Conservation (phyloP, 2,797 vertebrate genomes). For the Thunnus albacares region DNA sequence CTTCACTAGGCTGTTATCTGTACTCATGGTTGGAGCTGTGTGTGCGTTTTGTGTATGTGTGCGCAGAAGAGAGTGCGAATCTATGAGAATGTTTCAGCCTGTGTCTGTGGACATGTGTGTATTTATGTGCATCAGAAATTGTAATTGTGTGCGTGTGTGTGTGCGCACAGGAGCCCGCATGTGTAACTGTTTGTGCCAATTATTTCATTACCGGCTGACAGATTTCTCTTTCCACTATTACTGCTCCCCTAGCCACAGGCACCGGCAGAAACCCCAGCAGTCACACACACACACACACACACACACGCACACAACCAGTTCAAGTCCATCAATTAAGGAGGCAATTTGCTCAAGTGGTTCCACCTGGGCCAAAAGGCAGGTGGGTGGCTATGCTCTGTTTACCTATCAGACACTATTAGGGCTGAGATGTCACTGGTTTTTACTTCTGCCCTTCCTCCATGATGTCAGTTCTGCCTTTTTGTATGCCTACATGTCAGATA, state of each 20-base stretch:
- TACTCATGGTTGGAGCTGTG: constrained; percentile 43
- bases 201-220: constrained; percentile 82
- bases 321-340: constrained; percentile 88
- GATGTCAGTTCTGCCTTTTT: constrained; percentile 47
- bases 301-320: constrained; percentile 62
- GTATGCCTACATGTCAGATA: constrained; percentile 28
- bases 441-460: constrained; percentile 35
- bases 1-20: constrained; percentile 62
- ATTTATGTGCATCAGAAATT: neutral
- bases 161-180: constrained; percentile 1
- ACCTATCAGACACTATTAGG: constrained; percentile 78
- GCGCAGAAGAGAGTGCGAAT: neutral
- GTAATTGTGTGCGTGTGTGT: neutral
- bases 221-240: constrained; percentile 75
- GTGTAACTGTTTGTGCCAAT: constrained; percentile 78
- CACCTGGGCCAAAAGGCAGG: constrained; percentile 81
- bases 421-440: constrained; percentile 63
- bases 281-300: constrained; percentile 34
- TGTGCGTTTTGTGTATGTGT: neutral
- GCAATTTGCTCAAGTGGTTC: constrained; percentile 83
- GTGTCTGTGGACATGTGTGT: neutral
- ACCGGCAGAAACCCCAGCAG: constrained; percentile 49
- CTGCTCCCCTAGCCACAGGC: constrained; percentile 64
- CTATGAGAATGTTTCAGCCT: neutral
- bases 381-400: constrained; percentile 78